A percentile compares a stretch with the other conserved stretches of the same genome.
Evolutionary conservation across 2,888 invertebrate genomes (phyloP).

Genomic region (Ennomos erosarius): DNA sequence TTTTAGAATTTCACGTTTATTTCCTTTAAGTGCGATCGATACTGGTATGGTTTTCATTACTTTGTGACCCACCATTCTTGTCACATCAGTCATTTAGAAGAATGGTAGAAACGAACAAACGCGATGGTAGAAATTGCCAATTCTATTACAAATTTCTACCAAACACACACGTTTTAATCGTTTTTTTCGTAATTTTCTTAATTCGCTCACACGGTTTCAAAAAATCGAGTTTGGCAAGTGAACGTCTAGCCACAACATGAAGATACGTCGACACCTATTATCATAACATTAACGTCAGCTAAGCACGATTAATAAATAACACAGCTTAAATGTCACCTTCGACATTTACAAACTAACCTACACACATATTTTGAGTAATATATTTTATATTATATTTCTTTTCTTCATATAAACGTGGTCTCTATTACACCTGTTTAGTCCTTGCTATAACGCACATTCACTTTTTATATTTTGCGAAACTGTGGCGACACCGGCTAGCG

Average conservation of each 20-base stretch:
- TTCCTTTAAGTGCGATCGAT: too few relatives aligned
- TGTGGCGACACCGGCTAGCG: slow-evolving; percentile 35
- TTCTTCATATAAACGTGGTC: slow-evolving; percentile 64
- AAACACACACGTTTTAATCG: not conserved
- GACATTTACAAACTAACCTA: slow-evolving; percentile 62
- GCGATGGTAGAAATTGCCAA: not conserved
- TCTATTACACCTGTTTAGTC: slow-evolving; percentile 70
- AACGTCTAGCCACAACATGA: slow-evolving; percentile 35
- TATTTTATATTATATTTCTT: slow-evolving; percentile 51
- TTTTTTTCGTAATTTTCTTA: slow-evolving; percentile 13
- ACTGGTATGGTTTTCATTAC: too few relatives aligned
- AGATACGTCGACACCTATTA: slow-evolving; percentile 44
- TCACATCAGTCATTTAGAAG: slow-evolving; percentile 23
- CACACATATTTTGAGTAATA: slow-evolving; percentile 60
- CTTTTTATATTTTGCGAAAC: slow-evolving; percentile 25
- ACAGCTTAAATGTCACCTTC: slow-evolving; percentile 48
- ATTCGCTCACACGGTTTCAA: slow-evolving; percentile 70
- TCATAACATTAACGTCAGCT: slow-evolving; percentile 60
- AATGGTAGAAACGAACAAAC: slow-evolving; percentile 7
- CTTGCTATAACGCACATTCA: slow-evolving; percentile 50
- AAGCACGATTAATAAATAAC: slow-evolving; percentile 69
- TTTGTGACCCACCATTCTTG: not conserved
- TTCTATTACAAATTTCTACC: slow-evolving; percentile 7
- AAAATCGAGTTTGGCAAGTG: slow-evolving; percentile 67
- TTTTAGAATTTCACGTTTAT: too few relatives aligned